Percentiles rank a stretch among this genome's conserved stretches.
Conservation (phyloP, 2,113 vertebrate genomes). For the Pterocles gutturalis region DNA sequence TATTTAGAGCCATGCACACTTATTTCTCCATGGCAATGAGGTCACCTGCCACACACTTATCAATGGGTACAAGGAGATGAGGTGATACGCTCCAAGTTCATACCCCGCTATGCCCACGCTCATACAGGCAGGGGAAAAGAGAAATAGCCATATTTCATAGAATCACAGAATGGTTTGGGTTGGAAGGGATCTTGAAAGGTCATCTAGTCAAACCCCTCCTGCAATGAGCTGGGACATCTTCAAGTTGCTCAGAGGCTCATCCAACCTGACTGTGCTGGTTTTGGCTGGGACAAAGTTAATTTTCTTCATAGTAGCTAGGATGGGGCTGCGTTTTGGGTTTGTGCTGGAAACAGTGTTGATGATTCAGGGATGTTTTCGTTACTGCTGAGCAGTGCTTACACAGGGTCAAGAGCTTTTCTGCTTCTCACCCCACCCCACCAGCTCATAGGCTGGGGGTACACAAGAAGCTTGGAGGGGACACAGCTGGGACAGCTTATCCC, state of each 20-base stretch:
- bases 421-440: no score
- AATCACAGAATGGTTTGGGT: background rate
- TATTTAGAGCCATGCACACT: background rate
- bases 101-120: accelerated
- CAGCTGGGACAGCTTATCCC: no score
- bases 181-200: background rate
- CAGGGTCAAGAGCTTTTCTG: no score
- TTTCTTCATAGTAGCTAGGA: no score
- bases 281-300: no score
- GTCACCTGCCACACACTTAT: background rate
- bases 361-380: no score
- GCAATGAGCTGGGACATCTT: background rate
- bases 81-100: background rate
- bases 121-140: background rate
- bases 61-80: background rate
- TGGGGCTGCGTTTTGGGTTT: no score
- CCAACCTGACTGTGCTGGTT: background rate
- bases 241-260: background rate
- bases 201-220: no score
- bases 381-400: no score
- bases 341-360: no score
- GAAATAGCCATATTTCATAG: background rate
- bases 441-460: no score
- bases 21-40: background rate
- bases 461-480: no score